These are phyloP conservation scores for Taenioides sp. DNA, from an alignment of 2,797 vertebrate genomes.

Conservation along the genomic window DNA sequence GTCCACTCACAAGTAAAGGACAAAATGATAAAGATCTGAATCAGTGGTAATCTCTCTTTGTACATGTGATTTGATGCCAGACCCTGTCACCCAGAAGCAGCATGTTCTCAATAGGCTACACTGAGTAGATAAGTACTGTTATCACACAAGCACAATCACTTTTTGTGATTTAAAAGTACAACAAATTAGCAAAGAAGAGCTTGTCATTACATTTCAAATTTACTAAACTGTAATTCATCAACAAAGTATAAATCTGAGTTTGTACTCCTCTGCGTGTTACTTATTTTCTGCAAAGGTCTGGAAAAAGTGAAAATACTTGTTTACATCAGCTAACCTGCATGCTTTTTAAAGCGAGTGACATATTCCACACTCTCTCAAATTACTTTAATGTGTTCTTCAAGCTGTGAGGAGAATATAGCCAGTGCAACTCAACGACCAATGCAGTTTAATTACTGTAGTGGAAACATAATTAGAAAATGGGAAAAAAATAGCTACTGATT, in stretches of 20 bases:
- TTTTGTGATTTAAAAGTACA: conserved; percentile 20
- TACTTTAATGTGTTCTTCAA: conserved; percentile 4
- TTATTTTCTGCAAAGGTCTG: not conserved
- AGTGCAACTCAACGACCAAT: not conserved
- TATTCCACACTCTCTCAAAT: not conserved
- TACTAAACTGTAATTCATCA: not conserved
- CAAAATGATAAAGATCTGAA: conserved; percentile 11
- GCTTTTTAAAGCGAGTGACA: not conserved
- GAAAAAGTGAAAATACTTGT: conserved; percentile 10
- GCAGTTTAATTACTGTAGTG: not conserved
- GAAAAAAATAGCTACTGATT: conserved; percentile 3
- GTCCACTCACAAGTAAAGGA: conserved; percentile 27
- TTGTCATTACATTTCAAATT: conserved; percentile 4
- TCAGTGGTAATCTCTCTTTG: conserved; percentile 5
- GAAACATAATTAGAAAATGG: conserved; percentile 11
- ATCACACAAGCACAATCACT: conserved; percentile 14
- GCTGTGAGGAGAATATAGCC: not conserved
- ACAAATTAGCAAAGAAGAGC: conserved; percentile 31
- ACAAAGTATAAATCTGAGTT: not conserved
- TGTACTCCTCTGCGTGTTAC: not conserved
- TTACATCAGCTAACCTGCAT: conserved; percentile 1
- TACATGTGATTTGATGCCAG: not conserved
- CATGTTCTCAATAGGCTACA: conserved; percentile 39
- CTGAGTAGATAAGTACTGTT: conserved; percentile 14
- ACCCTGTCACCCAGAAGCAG: conserved; percentile 27